A percentile compares a stretch with the other conserved stretches of the same genome.
These are phyloP conservation scores for Laticauda colubrina DNA, from an alignment of 2,113 vertebrate genomes.

Conservation along the genomic window DNA sequence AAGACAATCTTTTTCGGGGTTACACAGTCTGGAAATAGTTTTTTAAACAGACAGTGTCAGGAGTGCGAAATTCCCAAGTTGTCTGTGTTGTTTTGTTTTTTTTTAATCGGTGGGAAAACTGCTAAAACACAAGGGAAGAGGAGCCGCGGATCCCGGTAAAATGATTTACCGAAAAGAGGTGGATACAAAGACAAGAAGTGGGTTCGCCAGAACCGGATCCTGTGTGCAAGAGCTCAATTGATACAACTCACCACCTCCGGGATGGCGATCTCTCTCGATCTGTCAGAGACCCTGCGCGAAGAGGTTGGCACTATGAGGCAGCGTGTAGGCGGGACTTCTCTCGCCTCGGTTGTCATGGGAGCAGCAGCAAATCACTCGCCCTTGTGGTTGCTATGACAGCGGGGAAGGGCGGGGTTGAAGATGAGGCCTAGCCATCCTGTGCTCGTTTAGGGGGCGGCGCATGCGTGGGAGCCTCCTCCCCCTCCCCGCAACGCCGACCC, in stretches of 20 bases:
- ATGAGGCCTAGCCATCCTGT: background rate
- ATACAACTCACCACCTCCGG: background rate
- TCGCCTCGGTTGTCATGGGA: background rate
- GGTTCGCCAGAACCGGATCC: background rate
- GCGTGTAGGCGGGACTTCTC: background rate
- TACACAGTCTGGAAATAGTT: background rate
- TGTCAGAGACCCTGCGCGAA: background rate
- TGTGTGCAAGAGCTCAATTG: background rate
- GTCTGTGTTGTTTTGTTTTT: background rate
- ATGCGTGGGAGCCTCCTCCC: background rate
- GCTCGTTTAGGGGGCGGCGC: background rate
- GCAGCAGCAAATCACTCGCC: background rate
- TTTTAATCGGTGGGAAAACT: background rate
- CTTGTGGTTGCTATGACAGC: background rate
- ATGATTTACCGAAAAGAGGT: background rate
- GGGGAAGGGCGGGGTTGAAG: background rate
- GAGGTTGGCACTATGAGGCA: background rate
- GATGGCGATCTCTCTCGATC: background rate
- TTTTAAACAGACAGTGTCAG: background rate
- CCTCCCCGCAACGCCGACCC: background rate
- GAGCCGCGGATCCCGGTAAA: background rate
- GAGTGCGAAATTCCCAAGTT: background rate
- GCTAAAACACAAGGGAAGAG: background rate
- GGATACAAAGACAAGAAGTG: background rate
- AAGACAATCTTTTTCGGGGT: background rate